phyloP scores from a whole-genome alignment of 1,140 invertebrate genomes.

The Euwallacea similis region DNA sequence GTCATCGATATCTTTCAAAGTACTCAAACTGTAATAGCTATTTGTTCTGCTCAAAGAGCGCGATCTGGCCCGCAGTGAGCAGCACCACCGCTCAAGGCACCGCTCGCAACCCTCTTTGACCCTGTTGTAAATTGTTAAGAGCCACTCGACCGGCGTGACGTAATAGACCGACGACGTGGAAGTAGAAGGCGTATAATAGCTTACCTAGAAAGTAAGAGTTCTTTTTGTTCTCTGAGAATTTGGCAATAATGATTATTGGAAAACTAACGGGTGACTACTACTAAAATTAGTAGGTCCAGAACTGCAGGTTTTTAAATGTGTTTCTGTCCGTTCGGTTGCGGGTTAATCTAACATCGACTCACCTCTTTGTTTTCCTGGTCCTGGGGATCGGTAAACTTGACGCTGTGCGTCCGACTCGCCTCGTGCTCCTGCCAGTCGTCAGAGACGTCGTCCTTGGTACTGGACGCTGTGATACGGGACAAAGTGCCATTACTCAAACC shows the following conservation, averaged over 20 bases:
- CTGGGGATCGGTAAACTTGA: conserved; percentile 85
- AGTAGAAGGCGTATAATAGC: conserved; percentile 35
- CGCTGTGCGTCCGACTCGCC: conserved; percentile 78
- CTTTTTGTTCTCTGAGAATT: not conserved
- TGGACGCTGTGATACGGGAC: conserved; percentile 43
- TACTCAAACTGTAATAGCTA: conserved; percentile 46
- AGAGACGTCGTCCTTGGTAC: conserved; percentile 61
- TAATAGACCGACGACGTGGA: conserved; percentile 35
- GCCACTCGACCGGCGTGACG: conserved; percentile 36
- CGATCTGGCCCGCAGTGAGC: conserved; percentile 18
- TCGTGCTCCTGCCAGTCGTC: conserved; percentile 78
- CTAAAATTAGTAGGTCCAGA: too few relatives aligned
- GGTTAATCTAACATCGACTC: conserved; percentile 48
- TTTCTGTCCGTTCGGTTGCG: too few relatives aligned
- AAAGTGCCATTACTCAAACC: conserved; percentile 50
- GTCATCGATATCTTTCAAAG: conserved; percentile 40
- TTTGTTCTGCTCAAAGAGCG: conserved; percentile 36
- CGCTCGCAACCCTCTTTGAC: conserved; percentile 32
- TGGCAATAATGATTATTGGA: too few relatives aligned
- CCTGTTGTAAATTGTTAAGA: conserved; percentile 29
- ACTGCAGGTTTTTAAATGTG: too few relatives aligned
- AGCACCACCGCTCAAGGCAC: conserved; percentile 39
- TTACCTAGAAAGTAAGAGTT: conserved; percentile 34
- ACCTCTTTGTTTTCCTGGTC: conserved; percentile 75
- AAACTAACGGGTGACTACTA: too few relatives aligned